Conservation (phyloP, 2,888 invertebrate genomes). For the Ceratothoa steindachneri region DNA sequence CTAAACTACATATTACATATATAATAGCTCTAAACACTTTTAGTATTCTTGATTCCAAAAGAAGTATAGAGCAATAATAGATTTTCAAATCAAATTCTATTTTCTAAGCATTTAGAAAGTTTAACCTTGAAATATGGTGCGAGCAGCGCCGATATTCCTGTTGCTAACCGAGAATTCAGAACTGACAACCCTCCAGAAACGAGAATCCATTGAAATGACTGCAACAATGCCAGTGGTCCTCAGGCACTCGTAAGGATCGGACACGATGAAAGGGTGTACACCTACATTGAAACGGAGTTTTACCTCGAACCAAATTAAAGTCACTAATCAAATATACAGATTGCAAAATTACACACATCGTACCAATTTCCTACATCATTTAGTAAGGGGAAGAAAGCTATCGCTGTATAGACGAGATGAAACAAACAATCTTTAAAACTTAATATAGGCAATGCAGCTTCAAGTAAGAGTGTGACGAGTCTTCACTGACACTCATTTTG, state of each 20-base stretch:
- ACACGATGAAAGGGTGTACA: too few relatives aligned
- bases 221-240: background rate
- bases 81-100: background rate
- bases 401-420: too few relatives aligned
- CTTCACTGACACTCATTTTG: too few relatives aligned
- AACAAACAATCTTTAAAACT: too few relatives aligned
- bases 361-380: too few relatives aligned
- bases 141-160: background rate
- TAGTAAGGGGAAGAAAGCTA: too few relatives aligned
- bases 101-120: background rate
- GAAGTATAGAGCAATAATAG: background rate
- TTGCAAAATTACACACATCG: too few relatives aligned
- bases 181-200: background rate
- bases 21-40: background rate
- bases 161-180: background rate
- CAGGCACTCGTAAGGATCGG: background rate
- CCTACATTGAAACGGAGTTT: too few relatives aligned
- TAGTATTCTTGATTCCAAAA: background rate
- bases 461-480: too few relatives aligned
- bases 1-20: background rate
- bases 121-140: background rate
- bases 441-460: too few relatives aligned
- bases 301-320: too few relatives aligned
- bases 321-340: too few relatives aligned
- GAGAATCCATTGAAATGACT: background rate